These are phyloP conservation scores for Didymodactylos carnosus DNA, from an alignment of 2,888 invertebrate species.

Conservation along the genomic window DNA sequence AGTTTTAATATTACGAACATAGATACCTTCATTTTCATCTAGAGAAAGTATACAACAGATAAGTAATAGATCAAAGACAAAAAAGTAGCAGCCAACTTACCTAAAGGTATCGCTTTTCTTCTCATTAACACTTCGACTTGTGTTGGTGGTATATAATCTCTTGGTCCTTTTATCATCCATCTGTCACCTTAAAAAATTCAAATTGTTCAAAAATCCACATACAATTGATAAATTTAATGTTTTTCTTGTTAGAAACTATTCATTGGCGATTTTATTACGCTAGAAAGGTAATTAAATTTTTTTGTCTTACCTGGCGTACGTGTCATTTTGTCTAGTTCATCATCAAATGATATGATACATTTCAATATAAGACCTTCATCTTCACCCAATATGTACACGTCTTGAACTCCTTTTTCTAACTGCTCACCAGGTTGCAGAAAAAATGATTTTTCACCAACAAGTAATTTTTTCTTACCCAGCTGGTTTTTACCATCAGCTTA, in stretches of 20 bases:
- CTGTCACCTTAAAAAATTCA: conserved; percentile 28
- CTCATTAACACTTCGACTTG: conserved; percentile 37
- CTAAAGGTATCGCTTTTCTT: conserved; percentile 36
- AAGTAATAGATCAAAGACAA: not conserved
- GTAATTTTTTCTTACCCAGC: conserved; percentile 35
- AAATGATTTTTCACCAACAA: conserved; percentile 38
- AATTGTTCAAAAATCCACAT: too few relatives aligned
- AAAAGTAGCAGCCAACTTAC: conserved; percentile 35
- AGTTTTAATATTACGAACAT: conserved; percentile 34
- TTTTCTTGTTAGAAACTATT: too few relatives aligned
- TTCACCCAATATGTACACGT: conserved; percentile 36
- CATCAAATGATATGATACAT: conserved; percentile 19
- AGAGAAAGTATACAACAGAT: not conserved
- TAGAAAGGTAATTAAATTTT: conserved; percentile 36
- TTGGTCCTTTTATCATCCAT: conserved; percentile 39
- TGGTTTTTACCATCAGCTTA: conserved; percentile 30
- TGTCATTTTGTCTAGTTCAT: conserved; percentile 19
- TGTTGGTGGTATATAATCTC: conserved; percentile 38
- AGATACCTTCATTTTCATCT: conserved; percentile 39
- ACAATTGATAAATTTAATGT: too few relatives aligned
- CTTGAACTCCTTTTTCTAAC: conserved; percentile 36
- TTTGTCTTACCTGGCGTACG: conserved; percentile 37
- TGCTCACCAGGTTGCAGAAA: conserved; percentile 38
- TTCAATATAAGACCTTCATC: conserved; percentile 37
- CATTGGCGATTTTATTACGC: too few relatives aligned